Evolutionary conservation across 2,113 vertebrate genomes (phyloP), one percentile per base, ranked within the genome.

Genomic region (Lagopus leucura): DNA sequence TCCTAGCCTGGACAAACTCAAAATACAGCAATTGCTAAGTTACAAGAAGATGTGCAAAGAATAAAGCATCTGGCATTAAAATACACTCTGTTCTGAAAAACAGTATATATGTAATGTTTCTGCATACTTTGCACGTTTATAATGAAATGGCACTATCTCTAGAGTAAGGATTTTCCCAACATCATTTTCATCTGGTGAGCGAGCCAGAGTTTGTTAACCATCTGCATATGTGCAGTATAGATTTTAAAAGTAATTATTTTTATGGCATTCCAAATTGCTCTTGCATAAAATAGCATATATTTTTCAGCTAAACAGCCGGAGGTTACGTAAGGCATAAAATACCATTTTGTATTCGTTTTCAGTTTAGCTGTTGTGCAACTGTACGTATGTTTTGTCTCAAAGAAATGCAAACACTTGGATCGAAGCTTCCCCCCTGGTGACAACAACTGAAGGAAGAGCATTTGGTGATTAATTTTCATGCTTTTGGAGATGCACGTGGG

Each of bases 111-210:
- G 88, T 9, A 45, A 92, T 63, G 88, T 71, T 93, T 90, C 3
- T 91, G 89, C 89, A 94, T 92, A 54, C 72, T 95, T 92, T 86
- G 93, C 91, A 89, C 85, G 84, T 94, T 96, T 80, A n/a, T 43
- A 90, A 95, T 88, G 90, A 85, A 96, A 95, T 82, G 87, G 93
- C 86, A 86, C 93, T 95, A 93, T 96, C 94, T 95, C 92, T 67
- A 84, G 79, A 93, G 87, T 76, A 50, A 58, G 84, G 82, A 92
- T 92, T 95, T 89, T 63, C 83, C 87, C 93, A 75, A 16, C 79
- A 91, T 94, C 87, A 50, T 92, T 96, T 95, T 94, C 91, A 95
- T 90, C 95, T 94, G 82, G 30, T 30, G 64, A 13, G 77, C 1
- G 36, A 95, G 91, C 89, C 85, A 69, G 82, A 52, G 47, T 94